Base-by-base conservation (phyloP, 2,888 invertebrate genomes). In the Leucophora obtusa region DNA sequence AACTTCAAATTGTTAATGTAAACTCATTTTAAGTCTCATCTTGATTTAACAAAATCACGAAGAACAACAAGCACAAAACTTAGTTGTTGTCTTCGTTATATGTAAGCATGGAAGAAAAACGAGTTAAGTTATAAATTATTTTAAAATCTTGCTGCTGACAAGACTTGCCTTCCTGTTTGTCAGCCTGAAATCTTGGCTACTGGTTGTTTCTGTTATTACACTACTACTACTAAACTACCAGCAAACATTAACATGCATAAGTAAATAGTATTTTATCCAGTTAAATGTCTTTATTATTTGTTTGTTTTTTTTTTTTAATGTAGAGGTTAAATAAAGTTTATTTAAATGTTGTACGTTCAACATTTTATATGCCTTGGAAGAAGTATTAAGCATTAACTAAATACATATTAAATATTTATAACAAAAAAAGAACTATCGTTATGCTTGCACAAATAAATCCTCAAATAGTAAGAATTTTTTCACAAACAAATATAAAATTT, bases 11-110 rank as follows among this genome's bases (percentile, higher is more conserved):
- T 73, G 47, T 70, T 73, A 70, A 66, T 70, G 66, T 70, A 66
- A 28, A 73, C 66, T 77, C 65, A 70, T 66, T 79, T 66, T 15
- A 56, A 66, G 50, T 65, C 59, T 38, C 38, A 51, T 60, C 35
- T 70, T 62, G 68, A 58, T 66, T 68, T 51, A 53, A 47, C 51
- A 70, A 62, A 38, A 66, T 47, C 51, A 66, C 21, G 11, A 24
- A 53, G 33, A 43, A 43, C 18, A 24, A 60, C 17, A 38, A 60
- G 24, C 7, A 21, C 38, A 59, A 50, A 15, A 17, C 53, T 56
- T 35, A n/a, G n/a, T 51, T 11, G 38, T 50, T 14, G 33, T 28
- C n/a, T 10, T 18, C 38, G 53, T 18, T 28, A 28, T 6, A 28
- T 6, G 28, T 28, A 6, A 28, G 28, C 6, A 28, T 5, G 43